phyloP scores from a whole-genome alignment of 1,140 invertebrate genomes.

The Philotrypesis tridentata region DNA sequence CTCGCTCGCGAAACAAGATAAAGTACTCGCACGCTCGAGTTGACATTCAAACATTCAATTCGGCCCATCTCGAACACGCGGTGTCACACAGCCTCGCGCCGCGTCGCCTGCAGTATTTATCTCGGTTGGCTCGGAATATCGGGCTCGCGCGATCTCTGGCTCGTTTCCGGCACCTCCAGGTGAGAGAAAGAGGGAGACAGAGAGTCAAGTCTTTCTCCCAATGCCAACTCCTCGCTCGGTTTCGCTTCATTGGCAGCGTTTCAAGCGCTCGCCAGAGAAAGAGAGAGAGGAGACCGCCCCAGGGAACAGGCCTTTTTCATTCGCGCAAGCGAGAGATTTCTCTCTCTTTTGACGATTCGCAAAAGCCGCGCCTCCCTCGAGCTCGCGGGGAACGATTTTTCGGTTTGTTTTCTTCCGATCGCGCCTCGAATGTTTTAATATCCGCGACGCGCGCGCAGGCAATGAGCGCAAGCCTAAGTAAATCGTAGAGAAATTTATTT shows the following conservation, averaged over 20 bases:
- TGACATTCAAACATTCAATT: constrained; percentile 43
- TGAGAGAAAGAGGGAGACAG: background rate
- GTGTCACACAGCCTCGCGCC: background rate
- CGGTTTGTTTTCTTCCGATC: background rate
- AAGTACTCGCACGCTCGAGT: constrained; percentile 31
- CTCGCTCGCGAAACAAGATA: constrained; percentile 17
- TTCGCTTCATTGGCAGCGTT: constrained; percentile 69
- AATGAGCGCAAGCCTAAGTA: no score
- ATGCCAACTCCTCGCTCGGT: constrained; percentile 44
- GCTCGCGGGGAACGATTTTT: no score
- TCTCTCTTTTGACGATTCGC: constrained; percentile 8
- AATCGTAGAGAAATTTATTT: no score
- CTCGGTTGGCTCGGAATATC: background rate
- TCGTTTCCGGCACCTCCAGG: constrained; percentile 38
- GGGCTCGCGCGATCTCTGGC: background rate
- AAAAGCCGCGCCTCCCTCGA: background rate
- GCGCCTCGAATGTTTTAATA: constrained; percentile 14
- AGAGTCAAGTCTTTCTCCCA: constrained; percentile 11
- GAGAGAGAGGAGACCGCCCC: constrained; percentile 38
- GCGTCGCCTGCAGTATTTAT: constrained; percentile 24
- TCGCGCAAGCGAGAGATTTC: background rate
- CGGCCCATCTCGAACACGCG: constrained; percentile 4
- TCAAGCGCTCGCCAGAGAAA: constrained; percentile 66
- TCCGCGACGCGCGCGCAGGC: no score
- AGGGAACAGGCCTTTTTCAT: constrained; percentile 31